Evolutionary conservation across 2,888 invertebrate species (phyloP).

Genomic region (Ophonus ardosiacus): DNA sequence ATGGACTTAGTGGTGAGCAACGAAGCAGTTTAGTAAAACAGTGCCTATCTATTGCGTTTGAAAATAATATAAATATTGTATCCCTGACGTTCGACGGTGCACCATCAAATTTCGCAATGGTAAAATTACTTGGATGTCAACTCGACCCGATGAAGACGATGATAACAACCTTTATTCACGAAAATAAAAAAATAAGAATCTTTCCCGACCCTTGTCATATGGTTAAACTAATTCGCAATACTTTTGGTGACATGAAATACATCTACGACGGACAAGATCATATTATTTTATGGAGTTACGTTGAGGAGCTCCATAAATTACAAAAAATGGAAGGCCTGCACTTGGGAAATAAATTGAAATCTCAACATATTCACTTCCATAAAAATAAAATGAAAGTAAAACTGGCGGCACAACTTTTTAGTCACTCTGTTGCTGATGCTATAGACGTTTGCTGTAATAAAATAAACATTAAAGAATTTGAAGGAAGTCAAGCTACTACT

Average conservation of each 20-base stretch:
- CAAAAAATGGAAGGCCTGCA: background rate
- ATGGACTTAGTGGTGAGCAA: slow-evolving; percentile 67
- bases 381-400: no score
- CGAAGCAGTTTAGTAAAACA: slow-evolving; percentile 65
- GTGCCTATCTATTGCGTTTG: background rate
- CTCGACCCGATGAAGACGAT: background rate
- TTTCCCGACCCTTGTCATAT: slow-evolving; percentile 16
- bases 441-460: background rate
- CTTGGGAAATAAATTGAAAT: background rate
- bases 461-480: background rate
- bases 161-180: background rate
- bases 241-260: no score
- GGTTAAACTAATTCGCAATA: no score
- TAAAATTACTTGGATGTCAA: background rate
- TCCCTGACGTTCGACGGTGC: background rate
- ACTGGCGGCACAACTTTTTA: no score
- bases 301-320: background rate
- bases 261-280: background rate
- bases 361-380: background rate
- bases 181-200: background rate
- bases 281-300: background rate
- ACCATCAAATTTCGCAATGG: background rate
- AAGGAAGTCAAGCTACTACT: background rate
- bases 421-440: background rate
- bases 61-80: background rate